Evolutionary conservation across 1,140 invertebrate genomes (phyloP).

Genomic region (Belonocnema kinseyi): DNA sequence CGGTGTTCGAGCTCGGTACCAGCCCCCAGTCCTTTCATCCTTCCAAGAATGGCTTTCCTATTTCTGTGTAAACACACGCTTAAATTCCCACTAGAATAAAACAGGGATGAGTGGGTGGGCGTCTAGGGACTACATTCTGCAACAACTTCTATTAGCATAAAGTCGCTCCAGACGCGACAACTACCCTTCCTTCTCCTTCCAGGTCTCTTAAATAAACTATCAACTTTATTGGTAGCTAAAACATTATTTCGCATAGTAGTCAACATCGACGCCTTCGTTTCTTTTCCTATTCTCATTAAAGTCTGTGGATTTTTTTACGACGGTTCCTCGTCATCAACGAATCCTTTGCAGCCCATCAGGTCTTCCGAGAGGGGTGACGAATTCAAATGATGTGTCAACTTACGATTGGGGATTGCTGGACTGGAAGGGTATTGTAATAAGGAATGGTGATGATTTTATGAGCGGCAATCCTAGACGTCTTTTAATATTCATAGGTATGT

Average conservation of each 20-base stretch:
- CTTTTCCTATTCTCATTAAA: background rate
- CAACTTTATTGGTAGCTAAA: constrained; percentile 63
- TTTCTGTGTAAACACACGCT: background rate
- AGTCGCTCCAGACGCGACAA: constrained; percentile 65
- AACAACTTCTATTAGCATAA: constrained; percentile 70
- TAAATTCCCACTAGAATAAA: constrained; percentile 4
- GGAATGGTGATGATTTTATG: too few relatives aligned
- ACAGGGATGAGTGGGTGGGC: constrained; percentile 39
- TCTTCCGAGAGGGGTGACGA: background rate
- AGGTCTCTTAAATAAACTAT: constrained; percentile 62
- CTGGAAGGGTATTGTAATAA: too few relatives aligned
- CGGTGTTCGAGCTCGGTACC: constrained; percentile 45
- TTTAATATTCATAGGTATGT: background rate
- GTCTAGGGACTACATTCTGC: constrained; percentile 52
- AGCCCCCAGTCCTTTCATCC: constrained; percentile 37
- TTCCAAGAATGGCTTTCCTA: constrained; percentile 21
- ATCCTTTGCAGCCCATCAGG: background rate
- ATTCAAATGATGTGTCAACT: too few relatives aligned
- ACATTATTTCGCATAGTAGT: constrained; percentile 50
- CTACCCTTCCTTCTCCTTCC: constrained; percentile 49
- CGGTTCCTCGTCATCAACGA: background rate
- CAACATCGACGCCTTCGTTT: constrained; percentile 2
- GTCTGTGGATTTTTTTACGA: constrained; percentile 12
- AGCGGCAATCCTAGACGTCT: background rate
- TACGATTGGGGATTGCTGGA: too few relatives aligned